These are phyloP conservation scores for Marronus borbonicus DNA, from an alignment of 2,888 invertebrate genomes.

Conservation along the genomic window DNA sequence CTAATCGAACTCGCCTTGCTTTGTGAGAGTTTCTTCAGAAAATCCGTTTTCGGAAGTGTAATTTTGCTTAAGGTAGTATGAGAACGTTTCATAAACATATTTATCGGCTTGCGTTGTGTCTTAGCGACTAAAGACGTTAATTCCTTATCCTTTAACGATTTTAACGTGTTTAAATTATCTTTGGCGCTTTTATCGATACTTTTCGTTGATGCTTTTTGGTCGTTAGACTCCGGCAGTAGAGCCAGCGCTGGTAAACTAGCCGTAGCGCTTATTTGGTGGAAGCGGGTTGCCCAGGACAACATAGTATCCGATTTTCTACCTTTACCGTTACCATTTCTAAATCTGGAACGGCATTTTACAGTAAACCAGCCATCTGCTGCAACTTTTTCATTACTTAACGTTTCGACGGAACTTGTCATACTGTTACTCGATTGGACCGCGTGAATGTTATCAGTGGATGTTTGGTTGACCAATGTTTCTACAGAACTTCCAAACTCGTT, in stretches of 20 bases:
- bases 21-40: conserved; percentile 43
- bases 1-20: conserved; percentile 55
- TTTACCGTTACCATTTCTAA: conserved; percentile 72
- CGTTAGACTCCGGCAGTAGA: conserved; percentile 66
- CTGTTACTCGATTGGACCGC: conserved; percentile 64
- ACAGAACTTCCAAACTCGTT: conserved; percentile 63
- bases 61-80: conserved; percentile 67
- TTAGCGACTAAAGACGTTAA: conserved; percentile 34
- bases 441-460: conserved; percentile 61
- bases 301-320: conserved; percentile 69
- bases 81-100: conserved; percentile 62
- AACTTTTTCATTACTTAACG: conserved; percentile 73
- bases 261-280: conserved; percentile 85
- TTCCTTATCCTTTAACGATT: conserved; percentile 58
- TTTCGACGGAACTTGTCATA: conserved; percentile 74
- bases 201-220: conserved; percentile 55
- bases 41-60: conserved; percentile 57
- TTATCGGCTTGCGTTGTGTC: conserved; percentile 41
- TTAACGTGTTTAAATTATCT: conserved; percentile 67
- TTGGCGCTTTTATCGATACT: conserved; percentile 67
- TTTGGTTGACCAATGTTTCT: conserved; percentile 67
- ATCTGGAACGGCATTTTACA: conserved; percentile 82
- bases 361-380: conserved; percentile 90
- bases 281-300: conserved; percentile 79
- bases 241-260: conserved; percentile 85